These are phyloP conservation scores for Peromyscus nudipes DNA, from an alignment of 2,797 vertebrate genomes.

Conservation along the genomic window DNA sequence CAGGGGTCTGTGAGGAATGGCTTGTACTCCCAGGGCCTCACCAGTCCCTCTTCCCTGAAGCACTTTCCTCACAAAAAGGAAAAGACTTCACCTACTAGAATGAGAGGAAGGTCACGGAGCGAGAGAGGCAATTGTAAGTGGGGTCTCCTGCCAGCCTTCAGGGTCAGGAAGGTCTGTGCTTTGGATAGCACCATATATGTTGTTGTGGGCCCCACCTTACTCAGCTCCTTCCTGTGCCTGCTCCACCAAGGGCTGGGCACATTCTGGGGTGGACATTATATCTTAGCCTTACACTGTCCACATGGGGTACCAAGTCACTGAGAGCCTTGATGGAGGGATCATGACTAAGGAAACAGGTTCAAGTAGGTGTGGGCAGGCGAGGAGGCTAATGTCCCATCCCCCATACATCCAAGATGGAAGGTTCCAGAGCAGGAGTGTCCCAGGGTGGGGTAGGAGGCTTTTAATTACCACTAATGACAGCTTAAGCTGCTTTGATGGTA, in stretches of 20 bases:
- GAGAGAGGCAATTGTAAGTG: background rate
- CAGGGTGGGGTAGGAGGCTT: background rate
- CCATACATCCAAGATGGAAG: background rate
- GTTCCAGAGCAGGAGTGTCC: background rate
- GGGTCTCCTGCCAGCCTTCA: background rate
- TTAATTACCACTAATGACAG: background rate
- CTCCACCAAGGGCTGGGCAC: background rate
- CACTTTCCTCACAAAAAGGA: background rate
- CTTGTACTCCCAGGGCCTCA: too few relatives aligned
- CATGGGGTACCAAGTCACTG: background rate
- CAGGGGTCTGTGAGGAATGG: background rate
- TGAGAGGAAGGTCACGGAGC: background rate
- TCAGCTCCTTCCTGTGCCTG: background rate
- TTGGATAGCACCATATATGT: rapidly evolving
- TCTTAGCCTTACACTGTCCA: background rate
- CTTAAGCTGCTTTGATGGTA: background rate
- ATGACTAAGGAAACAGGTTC: background rate
- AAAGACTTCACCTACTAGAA: background rate
- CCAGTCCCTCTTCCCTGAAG: background rate
- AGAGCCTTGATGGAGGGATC: background rate
- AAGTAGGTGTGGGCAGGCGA: rapidly evolving
- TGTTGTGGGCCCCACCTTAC: too few relatives aligned
- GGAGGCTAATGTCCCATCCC: background rate
- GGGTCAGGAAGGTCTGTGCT: background rate
- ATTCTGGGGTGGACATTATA: rapidly evolving